Percentiles rank a stretch among this genome's conserved stretches.
phyloP scores from a whole-genome alignment of 1,140 invertebrate genomes.

The Pollicipes pollicipes region DNA sequence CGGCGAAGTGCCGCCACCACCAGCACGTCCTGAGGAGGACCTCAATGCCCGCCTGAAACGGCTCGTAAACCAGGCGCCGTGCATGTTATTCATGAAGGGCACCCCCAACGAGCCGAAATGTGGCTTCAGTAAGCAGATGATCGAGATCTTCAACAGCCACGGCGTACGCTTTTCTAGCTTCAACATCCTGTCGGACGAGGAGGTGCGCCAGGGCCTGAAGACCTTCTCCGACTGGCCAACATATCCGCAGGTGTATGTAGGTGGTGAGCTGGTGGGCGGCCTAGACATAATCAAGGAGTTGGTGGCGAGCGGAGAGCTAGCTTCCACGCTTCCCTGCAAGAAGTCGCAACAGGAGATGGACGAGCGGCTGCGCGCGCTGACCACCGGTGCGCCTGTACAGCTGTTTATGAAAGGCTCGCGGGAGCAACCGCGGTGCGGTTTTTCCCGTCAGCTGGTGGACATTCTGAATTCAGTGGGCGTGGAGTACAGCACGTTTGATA shows the following conservation, averaged over 20 bases:
- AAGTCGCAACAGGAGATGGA: slow-evolving; percentile 23
- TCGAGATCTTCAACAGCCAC: slow-evolving; percentile 53
- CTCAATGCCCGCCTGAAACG: slow-evolving; percentile 46
- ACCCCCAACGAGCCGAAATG: slow-evolving; percentile 60
- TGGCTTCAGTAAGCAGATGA: slow-evolving; percentile 74
- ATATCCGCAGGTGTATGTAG: slow-evolving; percentile 43
- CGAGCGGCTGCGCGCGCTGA: slow-evolving; percentile 30
- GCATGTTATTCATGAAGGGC: slow-evolving; percentile 99
- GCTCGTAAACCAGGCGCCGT: slow-evolving; percentile 57
- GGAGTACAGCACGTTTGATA: slow-evolving; percentile 35
- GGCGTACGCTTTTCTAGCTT: slow-evolving; percentile 73
- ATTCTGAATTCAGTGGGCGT: slow-evolving; percentile 33
- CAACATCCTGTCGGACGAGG: slow-evolving; percentile 81
- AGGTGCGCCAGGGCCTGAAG: slow-evolving; percentile 84
- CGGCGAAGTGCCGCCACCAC: neutral
- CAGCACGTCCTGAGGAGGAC: slow-evolving; percentile 25
- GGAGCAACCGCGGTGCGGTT: slow-evolving; percentile 38
- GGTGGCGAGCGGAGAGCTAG: slow-evolving; percentile 29
- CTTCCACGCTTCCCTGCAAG: slow-evolving; percentile 24
- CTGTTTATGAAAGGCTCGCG: slow-evolving; percentile 48
- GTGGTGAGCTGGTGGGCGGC: slow-evolving; percentile 80
- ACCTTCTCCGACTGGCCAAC: slow-evolving; percentile 94
- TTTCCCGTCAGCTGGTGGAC: slow-evolving; percentile 36
- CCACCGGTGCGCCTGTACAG: slow-evolving; percentile 34
- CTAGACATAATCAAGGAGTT: slow-evolving; percentile 90